Conservation (phyloP, 2,113 vertebrate species). For the Sciurus niger region DNA sequence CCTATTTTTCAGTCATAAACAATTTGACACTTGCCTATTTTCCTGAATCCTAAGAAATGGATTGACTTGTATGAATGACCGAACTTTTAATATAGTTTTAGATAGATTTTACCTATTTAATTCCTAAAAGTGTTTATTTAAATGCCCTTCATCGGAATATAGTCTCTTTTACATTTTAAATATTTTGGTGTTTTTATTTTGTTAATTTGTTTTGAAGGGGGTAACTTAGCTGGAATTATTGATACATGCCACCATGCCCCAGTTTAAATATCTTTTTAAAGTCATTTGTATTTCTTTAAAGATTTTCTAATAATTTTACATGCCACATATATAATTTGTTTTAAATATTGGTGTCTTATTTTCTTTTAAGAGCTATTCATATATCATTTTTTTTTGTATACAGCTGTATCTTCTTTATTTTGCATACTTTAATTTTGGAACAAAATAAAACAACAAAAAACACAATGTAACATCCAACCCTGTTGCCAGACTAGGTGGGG, state of each 20-base stretch:
- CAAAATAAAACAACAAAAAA: too few relatives aligned
- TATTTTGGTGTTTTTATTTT: neutral
- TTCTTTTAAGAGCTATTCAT: neutral
- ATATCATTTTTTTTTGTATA: neutral
- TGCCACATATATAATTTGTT: neutral
- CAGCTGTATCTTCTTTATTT: too few relatives aligned
- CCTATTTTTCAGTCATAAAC: neutral
- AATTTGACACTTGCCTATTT: neutral
- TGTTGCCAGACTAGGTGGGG: too few relatives aligned
- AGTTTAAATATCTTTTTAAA: neutral
- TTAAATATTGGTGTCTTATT: neutral
- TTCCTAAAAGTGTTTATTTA: neutral
- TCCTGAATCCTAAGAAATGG: neutral
- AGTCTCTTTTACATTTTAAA: neutral
- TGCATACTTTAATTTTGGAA: too few relatives aligned
- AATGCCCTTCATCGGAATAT: neutral
- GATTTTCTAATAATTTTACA: neutral
- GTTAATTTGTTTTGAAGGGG: neutral
- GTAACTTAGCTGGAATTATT: neutral
- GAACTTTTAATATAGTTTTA: neutral
- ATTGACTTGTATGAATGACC: neutral
- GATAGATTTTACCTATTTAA: neutral
- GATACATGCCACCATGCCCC: too few relatives aligned
- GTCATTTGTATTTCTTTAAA: neutral
- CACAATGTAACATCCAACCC: too few relatives aligned